phyloP scores from a whole-genome alignment of 2,113 vertebrate genomes.

The Gallinago jamesoni region DNA sequence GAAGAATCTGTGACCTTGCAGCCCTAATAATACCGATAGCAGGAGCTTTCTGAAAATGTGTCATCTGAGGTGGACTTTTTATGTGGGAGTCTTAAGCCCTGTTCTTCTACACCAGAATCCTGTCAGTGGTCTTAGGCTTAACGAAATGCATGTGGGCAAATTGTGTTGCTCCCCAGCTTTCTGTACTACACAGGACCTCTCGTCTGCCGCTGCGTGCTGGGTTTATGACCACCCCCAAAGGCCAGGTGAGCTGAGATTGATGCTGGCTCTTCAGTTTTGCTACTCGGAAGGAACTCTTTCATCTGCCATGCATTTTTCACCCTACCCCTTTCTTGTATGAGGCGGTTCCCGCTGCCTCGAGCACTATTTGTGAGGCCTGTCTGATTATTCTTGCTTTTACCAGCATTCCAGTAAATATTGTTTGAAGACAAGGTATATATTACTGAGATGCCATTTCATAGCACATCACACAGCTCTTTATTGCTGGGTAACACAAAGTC shows the following conservation, averaged over 20 bases:
- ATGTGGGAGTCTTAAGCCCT: neutral
- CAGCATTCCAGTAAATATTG: neutral
- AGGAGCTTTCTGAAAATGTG: neutral
- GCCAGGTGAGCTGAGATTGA: fast-evolving
- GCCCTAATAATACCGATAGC: too few species aligned
- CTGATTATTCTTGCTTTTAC: neutral
- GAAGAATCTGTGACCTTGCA: neutral
- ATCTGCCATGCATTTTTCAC: neutral
- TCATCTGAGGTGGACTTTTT: neutral
- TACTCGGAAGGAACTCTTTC: neutral
- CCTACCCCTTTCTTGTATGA: neutral
- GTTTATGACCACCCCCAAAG: neutral
- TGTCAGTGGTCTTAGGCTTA: neutral
- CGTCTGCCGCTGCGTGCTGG: fast-evolving
- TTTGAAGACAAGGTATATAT: neutral
- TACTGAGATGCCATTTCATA: neutral
- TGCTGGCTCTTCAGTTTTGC: neutral
- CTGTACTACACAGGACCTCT: too few species aligned
- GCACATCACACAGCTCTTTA: neutral
- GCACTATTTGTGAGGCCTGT: neutral
- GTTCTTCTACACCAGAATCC: neutral
- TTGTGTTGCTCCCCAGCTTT: neutral
- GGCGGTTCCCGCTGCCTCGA: neutral
- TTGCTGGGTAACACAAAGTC: neutral
- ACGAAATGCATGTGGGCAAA: neutral